phyloP scores from a whole-genome alignment of 2,797 vertebrate genomes.

The Anguilla obscura region DNA sequence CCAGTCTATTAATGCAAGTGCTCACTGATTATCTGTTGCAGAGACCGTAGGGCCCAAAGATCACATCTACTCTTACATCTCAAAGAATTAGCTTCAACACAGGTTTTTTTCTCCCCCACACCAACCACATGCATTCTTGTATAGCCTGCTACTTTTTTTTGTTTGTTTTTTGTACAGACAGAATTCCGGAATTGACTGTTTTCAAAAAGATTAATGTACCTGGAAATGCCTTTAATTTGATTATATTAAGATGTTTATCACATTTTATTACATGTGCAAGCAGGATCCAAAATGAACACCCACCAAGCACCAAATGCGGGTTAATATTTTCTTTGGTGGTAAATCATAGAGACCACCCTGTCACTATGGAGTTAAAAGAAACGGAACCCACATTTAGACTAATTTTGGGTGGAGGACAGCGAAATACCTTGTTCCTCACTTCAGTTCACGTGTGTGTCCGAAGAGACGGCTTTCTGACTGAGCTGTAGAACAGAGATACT shows the following conservation, averaged over 20 bases:
- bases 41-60: slow-evolving; percentile 51
- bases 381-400: too few relatives aligned
- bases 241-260: slow-evolving; percentile 34
- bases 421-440: too few relatives aligned
- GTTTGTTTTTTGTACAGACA: not conserved
- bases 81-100: slow-evolving; percentile 49
- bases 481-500: too few relatives aligned
- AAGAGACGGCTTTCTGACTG: too few relatives aligned
- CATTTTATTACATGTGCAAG: not conserved
- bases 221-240: slow-evolving; percentile 37
- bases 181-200: not conserved
- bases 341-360: too few relatives aligned
- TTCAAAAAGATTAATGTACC: slow-evolving; percentile 36
- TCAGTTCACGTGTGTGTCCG: too few relatives aligned
- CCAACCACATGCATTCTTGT: slow-evolving; percentile 1
- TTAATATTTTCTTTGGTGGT: too few relatives aligned
- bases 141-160: not conserved
- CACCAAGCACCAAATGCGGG: too few relatives aligned
- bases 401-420: too few relatives aligned
- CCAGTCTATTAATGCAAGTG: slow-evolving; percentile 49
- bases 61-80: slow-evolving; percentile 50
- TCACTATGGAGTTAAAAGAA: too few relatives aligned
- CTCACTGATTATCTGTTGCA: slow-evolving; percentile 51
- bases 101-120: slow-evolving; percentile 36
- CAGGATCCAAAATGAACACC: not conserved